A percentile compares a stretch with the other conserved stretches of the same genome.
Conservation (phyloP, 1,140 invertebrate species). For the Stenopsyche tienmushanensis region DNA sequence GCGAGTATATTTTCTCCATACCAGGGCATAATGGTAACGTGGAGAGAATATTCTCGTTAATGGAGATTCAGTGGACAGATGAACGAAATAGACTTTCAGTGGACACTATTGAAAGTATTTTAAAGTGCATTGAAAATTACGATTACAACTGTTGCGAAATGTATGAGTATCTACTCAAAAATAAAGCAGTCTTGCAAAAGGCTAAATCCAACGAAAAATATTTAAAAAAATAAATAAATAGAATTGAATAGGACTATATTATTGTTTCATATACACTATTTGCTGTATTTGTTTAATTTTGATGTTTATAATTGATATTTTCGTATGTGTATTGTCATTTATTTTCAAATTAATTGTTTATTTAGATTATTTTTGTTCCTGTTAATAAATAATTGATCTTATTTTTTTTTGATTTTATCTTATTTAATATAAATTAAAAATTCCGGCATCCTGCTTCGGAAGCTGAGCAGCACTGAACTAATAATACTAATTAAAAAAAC, state of each 20-base stretch:
- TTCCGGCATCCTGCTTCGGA: neutral
- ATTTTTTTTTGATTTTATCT: neutral
- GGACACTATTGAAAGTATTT: slow-evolving; percentile 3
- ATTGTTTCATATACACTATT: neutral
- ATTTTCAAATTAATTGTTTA: neutral
- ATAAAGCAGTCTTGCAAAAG: neutral
- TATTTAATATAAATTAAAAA: neutral
- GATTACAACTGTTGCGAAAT: slow-evolving; percentile 2
- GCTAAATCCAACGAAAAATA: neutral
- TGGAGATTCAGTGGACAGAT: slow-evolving; percentile 2
- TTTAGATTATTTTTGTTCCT: neutral
- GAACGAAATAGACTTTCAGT: slow-evolving; percentile 5
- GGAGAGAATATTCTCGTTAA: slow-evolving; percentile 11
- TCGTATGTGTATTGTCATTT: neutral
- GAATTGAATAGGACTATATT: neutral
- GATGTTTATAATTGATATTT: neutral
- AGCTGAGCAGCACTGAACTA: neutral
- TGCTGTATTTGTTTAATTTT: neutral
- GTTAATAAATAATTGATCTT: neutral
- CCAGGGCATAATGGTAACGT: slow-evolving; percentile 2
- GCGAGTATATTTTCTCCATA: slow-evolving; percentile 11
- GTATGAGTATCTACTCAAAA: slow-evolving; percentile 5
- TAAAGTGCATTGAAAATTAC: slow-evolving; percentile 4
- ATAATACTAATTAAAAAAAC: no score
- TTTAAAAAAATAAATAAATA: neutral